phyloP scores from a whole-genome alignment of 2,888 invertebrate species.

The Nasonovia ribisnigri region DNA sequence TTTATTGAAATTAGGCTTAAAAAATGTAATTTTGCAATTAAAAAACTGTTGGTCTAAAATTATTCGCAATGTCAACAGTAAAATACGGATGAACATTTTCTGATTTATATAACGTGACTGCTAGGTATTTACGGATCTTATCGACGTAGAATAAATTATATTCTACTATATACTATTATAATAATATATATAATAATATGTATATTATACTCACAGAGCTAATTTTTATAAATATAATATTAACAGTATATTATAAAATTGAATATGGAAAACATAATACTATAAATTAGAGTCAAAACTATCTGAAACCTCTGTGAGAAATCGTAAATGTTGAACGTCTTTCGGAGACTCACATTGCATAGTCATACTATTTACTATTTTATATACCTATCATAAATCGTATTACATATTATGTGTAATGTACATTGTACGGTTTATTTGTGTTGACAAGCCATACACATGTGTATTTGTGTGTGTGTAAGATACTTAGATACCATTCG shows the following conservation, averaged over 20 bases:
- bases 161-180: neutral
- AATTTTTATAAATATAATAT: neutral
- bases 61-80: neutral
- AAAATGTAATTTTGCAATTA: neutral
- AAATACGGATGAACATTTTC: neutral
- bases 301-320: neutral
- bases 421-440: neutral
- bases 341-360: neutral
- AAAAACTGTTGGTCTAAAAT: neutral
- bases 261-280: neutral
- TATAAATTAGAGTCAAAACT: neutral
- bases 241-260: neutral
- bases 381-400: neutral
- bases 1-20: neutral
- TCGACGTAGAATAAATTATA: conserved; percentile 13
- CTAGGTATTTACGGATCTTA: neutral
- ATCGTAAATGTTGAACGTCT: neutral
- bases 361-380: too few relatives aligned
- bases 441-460: too few relatives aligned
- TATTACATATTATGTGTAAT: neutral
- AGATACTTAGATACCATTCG: too few relatives aligned
- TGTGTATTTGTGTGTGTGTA: neutral
- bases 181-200: too few relatives aligned
- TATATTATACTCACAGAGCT: neutral
- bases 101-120: conserved; percentile 17